Percentiles rank a stretch among this genome's conserved stretches.
These are phyloP conservation scores for Leptatherina wallacei DNA, from an alignment of 2,797 vertebrate genomes.

Conservation along the genomic window DNA sequence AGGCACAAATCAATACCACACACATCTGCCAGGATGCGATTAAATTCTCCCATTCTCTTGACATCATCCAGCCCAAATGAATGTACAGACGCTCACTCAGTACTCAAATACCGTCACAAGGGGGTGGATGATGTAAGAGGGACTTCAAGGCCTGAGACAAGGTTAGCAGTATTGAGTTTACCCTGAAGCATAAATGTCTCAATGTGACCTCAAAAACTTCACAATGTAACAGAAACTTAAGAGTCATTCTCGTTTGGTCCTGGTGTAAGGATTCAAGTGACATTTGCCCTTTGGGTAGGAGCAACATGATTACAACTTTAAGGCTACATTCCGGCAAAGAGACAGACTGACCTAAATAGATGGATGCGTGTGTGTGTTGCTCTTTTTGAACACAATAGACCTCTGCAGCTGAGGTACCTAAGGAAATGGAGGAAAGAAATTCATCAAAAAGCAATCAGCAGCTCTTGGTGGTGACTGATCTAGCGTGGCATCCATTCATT, in stretches of 20 bases:
- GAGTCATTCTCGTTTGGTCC: not conserved
- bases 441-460: slow-evolving; percentile 78
- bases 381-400: slow-evolving; percentile 63
- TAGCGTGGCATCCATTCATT: slow-evolving; percentile 76
- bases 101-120: slow-evolving; percentile 10
- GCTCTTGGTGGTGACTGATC: slow-evolving; percentile 71
- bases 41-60: slow-evolving; percentile 60
- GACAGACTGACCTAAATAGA: slow-evolving; percentile 65
- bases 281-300: slow-evolving; percentile 27
- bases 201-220: slow-evolving; percentile 40
- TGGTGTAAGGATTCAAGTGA: slow-evolving; percentile 27
- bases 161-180: slow-evolving; percentile 40
- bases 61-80: slow-evolving; percentile 27
- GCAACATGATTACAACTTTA: slow-evolving; percentile 49
- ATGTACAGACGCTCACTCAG: slow-evolving; percentile 24
- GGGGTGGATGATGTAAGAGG: slow-evolving; percentile 24
- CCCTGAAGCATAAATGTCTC: slow-evolving; percentile 26
- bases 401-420: slow-evolving; percentile 37
- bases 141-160: slow-evolving; percentile 53
- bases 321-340: slow-evolving; percentile 30
- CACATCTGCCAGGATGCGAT: slow-evolving; percentile 72
- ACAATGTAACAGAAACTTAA: slow-evolving; percentile 26
- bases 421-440: slow-evolving; percentile 59
- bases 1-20: slow-evolving; percentile 73
- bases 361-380: slow-evolving; percentile 29